Evolutionary conservation across 2,797 vertebrate genomes (phyloP), one percentile per base, ranked within the genome.

Genomic region (Pangasius mekongensis): DNA sequence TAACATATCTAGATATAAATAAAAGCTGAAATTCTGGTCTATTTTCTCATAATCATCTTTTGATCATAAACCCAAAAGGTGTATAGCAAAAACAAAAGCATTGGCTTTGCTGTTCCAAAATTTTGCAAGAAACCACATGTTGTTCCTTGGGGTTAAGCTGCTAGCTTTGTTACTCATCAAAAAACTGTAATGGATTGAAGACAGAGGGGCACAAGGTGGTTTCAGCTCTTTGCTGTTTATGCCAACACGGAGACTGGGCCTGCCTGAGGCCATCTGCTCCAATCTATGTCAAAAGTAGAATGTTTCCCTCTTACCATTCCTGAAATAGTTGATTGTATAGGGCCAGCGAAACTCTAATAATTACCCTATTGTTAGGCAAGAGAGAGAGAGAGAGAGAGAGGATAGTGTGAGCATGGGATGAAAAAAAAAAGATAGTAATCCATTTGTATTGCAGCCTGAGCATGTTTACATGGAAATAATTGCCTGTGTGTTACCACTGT

Each of bases 391-490:
- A 33, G 84, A 18, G 36, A 74, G 13, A 39, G 69, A 33, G 60
- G 16, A 33, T 18, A 30, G 1, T 95, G 97, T 94, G 93, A 93
- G 86, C 81, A 84, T 64, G 49, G 85, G 2, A 67, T 30, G 43
- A 33, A 78, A 86, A 86, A 76, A 86, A 60, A 20, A 60, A 22
- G 92, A 95, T 94, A 94, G 95, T 95, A 95, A 96, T 95, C 92
- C 94, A 94, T 94, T 97, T 96, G 93, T 95, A 94, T 95, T 73
- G 86, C 94, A 93, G 94, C 94, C 93, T 89, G 89, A 95, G 93
- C 94, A 52, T 93, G 95, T 96, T 95, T 96, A 96, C 96, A 96
- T 97, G 96, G 96, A 93, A 97, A 96, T 96, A 96, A 96, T 96
- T 94, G 95, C 93, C 90, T 87, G 94, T 95, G 94, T 93, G 95